Conservation (phyloP, 1,140 invertebrate species). For the Drosophila nasuta region DNA sequence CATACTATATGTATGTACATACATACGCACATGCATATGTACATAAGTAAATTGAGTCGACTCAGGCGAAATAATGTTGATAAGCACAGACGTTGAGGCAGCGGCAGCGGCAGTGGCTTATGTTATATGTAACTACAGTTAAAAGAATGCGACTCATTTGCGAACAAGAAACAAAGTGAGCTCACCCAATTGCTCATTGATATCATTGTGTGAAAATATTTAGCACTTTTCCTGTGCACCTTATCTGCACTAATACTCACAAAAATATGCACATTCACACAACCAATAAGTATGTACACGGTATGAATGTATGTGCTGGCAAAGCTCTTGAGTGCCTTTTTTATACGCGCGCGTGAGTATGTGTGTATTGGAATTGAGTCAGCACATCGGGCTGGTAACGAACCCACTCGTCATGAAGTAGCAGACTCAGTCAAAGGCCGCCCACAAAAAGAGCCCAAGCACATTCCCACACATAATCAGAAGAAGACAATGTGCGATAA, state of each 20-base stretch:
- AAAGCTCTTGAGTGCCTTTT: conserved; percentile 37
- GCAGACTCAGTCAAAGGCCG: conserved; percentile 34
- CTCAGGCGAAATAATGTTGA: conserved; percentile 50
- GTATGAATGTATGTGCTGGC: conserved; percentile 1
- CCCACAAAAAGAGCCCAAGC: conserved; percentile 29
- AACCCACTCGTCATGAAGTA: conserved; percentile 59
- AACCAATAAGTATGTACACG: background rate
- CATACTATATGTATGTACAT: background rate
- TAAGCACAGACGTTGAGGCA: conserved; percentile 62
- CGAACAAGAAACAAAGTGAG: conserved; percentile 9
- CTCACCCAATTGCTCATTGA: conserved; percentile 16
- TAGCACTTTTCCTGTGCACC: conserved; percentile 49
- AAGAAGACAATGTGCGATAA: conserved; percentile 50
- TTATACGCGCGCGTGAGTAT: conserved; percentile 1
- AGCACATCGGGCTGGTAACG: conserved; percentile 57
- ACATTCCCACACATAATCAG: conserved; percentile 20
- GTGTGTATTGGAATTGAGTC: conserved; percentile 56
- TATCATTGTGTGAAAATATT: conserved; percentile 67
- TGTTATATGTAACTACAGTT: conserved; percentile 24
- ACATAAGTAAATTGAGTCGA: conserved; percentile 50
- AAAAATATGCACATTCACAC: background rate
- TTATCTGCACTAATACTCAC: conserved; percentile 51
- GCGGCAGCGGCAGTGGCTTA: conserved; percentile 2
- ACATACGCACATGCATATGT: conserved; percentile 10
- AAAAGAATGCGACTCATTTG: conserved; percentile 31